Evolutionary conservation across 2,888 invertebrate genomes (phyloP).

Genomic region (Rugalucina vietnamica): DNA sequence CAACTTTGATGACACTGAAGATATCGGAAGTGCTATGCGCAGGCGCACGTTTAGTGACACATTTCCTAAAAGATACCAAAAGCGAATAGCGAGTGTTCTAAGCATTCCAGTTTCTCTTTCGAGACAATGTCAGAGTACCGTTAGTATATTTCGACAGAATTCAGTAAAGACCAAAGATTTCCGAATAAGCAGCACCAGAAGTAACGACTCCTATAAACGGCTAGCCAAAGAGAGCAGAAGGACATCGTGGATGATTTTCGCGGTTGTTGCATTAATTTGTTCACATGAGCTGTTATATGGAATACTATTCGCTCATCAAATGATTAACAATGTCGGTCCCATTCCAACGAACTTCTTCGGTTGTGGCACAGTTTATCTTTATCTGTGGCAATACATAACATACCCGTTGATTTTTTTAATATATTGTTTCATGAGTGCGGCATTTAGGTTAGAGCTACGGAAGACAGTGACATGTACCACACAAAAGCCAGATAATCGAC

Average conservation of each 20-base stretch:
- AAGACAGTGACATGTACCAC: constrained; percentile 5
- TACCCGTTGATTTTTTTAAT: constrained; percentile 39
- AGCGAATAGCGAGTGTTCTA: not conserved
- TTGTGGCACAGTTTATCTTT: constrained; percentile 17
- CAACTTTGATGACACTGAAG: too few species aligned
- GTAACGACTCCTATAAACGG: constrained; percentile 12
- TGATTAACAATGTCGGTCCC: constrained; percentile 8
- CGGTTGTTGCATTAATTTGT: constrained; percentile 21
- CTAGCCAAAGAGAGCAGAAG: constrained; percentile 28
- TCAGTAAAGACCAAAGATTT: not conserved
- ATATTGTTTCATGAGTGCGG: constrained; percentile 43
- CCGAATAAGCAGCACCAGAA: not conserved
- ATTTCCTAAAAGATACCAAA: not conserved
- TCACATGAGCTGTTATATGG: constrained; percentile 29
- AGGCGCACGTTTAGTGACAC: not conserved
- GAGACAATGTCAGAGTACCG: too few species aligned
- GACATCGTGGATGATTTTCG: constrained; percentile 40
- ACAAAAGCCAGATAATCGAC: not conserved
- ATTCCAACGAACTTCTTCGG: constrained; percentile 36
- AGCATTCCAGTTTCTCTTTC: not conserved
- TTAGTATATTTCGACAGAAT: not conserved
- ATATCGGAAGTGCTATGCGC: too few species aligned
- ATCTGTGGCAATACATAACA: constrained; percentile 40
- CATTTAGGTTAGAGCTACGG: constrained; percentile 34
- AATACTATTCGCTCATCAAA: not conserved